Conservation (phyloP, 2,797 vertebrate genomes). For the Spheniscus humboldti region DNA sequence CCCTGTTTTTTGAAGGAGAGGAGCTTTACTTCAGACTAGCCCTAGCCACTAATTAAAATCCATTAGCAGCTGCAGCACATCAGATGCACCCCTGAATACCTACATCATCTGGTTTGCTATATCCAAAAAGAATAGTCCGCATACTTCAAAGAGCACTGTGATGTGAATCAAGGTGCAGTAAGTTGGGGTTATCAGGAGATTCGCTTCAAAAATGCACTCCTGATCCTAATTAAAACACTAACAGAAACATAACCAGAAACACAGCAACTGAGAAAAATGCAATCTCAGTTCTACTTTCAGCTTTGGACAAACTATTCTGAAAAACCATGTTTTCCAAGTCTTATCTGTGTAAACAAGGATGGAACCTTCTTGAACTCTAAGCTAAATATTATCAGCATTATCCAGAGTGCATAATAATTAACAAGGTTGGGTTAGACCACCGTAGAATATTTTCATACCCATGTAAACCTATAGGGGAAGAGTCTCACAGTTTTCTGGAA, state of each 20-base stretch:
- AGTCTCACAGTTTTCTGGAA: neutral
- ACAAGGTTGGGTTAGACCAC: neutral
- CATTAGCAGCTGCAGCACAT: neutral
- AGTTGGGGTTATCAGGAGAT: neutral
- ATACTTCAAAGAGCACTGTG: neutral
- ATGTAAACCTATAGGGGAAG: neutral
- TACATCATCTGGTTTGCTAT: neutral
- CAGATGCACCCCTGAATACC: neutral
- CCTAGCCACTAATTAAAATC: neutral
- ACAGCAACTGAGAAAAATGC: neutral
- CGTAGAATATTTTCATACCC: neutral
- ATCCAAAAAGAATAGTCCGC: neutral
- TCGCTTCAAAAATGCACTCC: neutral
- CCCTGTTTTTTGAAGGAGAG: neutral
- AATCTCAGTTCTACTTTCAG: neutral
- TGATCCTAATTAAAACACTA: neutral
- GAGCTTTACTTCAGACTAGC: neutral
- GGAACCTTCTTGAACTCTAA: neutral
- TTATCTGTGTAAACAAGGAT: neutral
- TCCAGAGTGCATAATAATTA: neutral
- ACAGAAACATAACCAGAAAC: neutral
- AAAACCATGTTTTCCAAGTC: neutral
- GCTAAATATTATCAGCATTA: neutral
- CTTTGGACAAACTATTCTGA: neutral
- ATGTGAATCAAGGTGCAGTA: neutral